These are phyloP conservation scores for Hypsopygia costalis DNA, from an alignment of 2,888 invertebrate genomes.

Conservation along the genomic window DNA sequence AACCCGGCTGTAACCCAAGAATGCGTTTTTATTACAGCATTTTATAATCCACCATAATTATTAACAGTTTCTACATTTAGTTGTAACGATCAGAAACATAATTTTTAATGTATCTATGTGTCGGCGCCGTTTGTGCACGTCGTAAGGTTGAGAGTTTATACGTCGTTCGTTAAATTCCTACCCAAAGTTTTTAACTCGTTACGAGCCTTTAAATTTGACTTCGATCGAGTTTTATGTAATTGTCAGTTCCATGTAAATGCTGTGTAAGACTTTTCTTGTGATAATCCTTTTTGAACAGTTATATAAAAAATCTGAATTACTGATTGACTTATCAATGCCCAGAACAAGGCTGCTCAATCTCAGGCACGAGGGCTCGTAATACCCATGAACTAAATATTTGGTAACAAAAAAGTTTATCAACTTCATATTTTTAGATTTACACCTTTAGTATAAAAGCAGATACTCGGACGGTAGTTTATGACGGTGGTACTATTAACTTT, in stretches of 20 bases:
- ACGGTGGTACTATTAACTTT: too few relatives aligned
- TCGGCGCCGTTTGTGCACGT: constrained; percentile 27
- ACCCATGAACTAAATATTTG: too few relatives aligned
- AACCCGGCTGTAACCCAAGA: constrained; percentile 39
- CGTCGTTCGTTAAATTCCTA: constrained; percentile 2
- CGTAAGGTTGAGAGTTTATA: constrained; percentile 8
- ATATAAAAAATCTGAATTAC: too few relatives aligned
- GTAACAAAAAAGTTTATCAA: too few relatives aligned
- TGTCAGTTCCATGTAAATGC: constrained; percentile 2
- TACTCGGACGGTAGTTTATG: too few relatives aligned
- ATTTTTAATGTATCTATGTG: constrained; percentile 48
- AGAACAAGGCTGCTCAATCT: too few relatives aligned
- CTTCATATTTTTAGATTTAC: too few relatives aligned
- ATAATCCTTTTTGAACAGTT: too few relatives aligned
- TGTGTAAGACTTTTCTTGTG: too few relatives aligned
- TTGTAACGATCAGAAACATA: constrained; percentile 61
- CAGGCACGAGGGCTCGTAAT: too few relatives aligned
- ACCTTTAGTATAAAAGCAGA: too few relatives aligned
- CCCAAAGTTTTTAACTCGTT: constrained; percentile 19
- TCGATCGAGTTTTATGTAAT: constrained; percentile 13
- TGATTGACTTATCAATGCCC: too few relatives aligned
- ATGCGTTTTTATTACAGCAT: constrained; percentile 60
- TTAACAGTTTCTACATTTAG: constrained; percentile 59
- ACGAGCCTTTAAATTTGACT: constrained; percentile 26
- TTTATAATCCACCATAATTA: constrained; percentile 57